Percentiles rank a stretch among this genome's conserved stretches.
Evolutionary conservation across 2,113 vertebrate species (phyloP).

Genomic region (Cynopterus brachyotis): DNA sequence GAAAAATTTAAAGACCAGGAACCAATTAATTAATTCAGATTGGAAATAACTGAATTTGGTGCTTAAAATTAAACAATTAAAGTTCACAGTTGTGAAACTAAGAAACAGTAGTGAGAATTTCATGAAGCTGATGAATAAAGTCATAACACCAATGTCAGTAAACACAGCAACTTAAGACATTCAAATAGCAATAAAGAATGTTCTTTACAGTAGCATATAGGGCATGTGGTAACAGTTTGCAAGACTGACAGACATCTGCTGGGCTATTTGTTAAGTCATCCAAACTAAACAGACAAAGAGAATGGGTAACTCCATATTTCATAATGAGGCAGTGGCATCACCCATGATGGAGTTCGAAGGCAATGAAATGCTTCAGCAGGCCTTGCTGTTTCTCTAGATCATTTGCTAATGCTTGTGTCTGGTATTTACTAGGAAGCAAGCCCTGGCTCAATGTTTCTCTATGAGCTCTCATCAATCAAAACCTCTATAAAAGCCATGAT

Average conservation of each 20-base stretch:
- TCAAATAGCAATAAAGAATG: neutral
- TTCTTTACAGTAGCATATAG: neutral
- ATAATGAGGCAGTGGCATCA: neutral
- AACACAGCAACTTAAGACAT: conserved; percentile 40
- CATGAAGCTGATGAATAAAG: neutral
- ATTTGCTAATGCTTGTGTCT: neutral
- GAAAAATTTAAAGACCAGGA: neutral
- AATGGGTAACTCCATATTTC: conserved; percentile 24
- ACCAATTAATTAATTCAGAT: neutral
- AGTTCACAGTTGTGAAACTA: conserved; percentile 26
- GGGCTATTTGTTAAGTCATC: conserved; percentile 47
- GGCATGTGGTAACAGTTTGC: conserved; percentile 25
- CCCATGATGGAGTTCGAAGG: conserved; percentile 17
- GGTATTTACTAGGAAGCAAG: neutral
- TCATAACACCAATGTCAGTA: neutral
- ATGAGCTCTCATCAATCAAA: neutral
- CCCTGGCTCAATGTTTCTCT: neutral
- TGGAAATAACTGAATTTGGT: neutral
- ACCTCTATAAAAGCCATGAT: neutral
- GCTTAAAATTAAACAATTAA: neutral
- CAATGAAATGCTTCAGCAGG: neutral
- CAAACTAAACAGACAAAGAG: conserved; percentile 32
- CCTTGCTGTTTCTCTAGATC: neutral
- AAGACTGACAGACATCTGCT: conserved; percentile 36
- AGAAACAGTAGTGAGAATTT: neutral